Conservation (phyloP, 2,797 vertebrate species). For the Molossus alvarezi region DNA sequence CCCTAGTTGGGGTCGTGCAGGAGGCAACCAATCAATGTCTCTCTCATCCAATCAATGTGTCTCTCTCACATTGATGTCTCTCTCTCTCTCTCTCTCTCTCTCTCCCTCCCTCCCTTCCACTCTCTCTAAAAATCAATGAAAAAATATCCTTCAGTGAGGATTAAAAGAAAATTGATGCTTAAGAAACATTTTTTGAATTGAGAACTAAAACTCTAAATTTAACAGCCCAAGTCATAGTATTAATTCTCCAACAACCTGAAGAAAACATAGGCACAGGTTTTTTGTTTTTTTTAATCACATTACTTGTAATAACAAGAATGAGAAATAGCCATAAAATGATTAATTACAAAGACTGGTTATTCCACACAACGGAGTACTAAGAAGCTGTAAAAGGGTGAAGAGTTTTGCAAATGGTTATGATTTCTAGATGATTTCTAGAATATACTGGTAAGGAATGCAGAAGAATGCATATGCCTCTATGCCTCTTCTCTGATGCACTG, state of each 20-base stretch:
- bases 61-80: too few species aligned
- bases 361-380: not conserved
- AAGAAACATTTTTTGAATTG: not conserved
- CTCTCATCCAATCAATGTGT: too few species aligned
- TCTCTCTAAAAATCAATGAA: too few species aligned
- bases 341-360: not conserved
- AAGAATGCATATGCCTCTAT: not conserved
- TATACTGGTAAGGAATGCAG: not conserved
- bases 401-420: not conserved
- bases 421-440: not conserved
- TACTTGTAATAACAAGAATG: not conserved
- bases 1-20: too few species aligned
- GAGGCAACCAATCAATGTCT: too few species aligned
- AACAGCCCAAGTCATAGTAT: not conserved
- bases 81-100: too few species aligned
- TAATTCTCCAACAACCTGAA: conserved; percentile 14
- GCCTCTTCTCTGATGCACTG: not conserved
- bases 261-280: not conserved
- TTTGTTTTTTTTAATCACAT: not conserved
- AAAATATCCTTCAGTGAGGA: too few species aligned
- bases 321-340: not conserved
- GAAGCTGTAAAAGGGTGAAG: not conserved
- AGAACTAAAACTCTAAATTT: not conserved
- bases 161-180: not conserved
- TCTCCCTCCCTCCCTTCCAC: too few species aligned